Percentiles rank a stretch among this genome's conserved stretches.
phyloP scores from a whole-genome alignment of 2,113 vertebrate genomes.

The Candoia aspera region DNA sequence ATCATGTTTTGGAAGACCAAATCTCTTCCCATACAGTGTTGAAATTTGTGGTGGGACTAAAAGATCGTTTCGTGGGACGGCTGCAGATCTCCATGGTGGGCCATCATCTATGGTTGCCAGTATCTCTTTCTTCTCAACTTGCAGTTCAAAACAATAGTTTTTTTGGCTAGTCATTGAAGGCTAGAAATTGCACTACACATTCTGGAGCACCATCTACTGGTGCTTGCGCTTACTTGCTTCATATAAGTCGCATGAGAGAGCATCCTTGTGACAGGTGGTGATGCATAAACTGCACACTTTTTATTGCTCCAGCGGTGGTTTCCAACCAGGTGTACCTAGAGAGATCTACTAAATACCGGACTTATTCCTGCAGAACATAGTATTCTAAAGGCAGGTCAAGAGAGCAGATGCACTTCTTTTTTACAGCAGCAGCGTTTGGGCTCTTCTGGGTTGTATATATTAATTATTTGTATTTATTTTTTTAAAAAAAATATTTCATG shows the following conservation, averaged over 20 bases:
- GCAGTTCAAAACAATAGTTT: slow-evolving; percentile 3
- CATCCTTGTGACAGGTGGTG: slow-evolving; percentile 30
- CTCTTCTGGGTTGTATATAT: neutral
- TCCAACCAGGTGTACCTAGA: slow-evolving; percentile 22
- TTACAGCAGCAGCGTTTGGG: neutral
- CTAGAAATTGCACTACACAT: slow-evolving; percentile 4
- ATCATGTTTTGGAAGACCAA: neutral
- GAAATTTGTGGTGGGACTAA: neutral
- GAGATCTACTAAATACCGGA: slow-evolving; percentile 19
- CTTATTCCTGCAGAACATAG: slow-evolving; percentile 14
- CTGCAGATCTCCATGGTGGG: neutral
- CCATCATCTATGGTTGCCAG: neutral
- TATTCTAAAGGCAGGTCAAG: slow-evolving; percentile 8
- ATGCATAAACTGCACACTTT: slow-evolving; percentile 20
- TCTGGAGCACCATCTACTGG: slow-evolving; percentile 43
- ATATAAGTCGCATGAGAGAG: neutral
- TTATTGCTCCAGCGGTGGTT: slow-evolving; percentile 19
- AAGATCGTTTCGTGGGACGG: neutral
- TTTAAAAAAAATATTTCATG: neutral
- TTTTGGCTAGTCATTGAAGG: neutral
- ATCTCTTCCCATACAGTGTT: neutral
- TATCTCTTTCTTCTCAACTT: neutral
- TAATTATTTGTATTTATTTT: neutral
- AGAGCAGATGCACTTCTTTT: neutral
- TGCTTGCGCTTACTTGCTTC: slow-evolving; percentile 16